Evolutionary conservation across 2,113 vertebrate species (phyloP).

Genomic region (Ornithorhynchus anatinus): DNA sequence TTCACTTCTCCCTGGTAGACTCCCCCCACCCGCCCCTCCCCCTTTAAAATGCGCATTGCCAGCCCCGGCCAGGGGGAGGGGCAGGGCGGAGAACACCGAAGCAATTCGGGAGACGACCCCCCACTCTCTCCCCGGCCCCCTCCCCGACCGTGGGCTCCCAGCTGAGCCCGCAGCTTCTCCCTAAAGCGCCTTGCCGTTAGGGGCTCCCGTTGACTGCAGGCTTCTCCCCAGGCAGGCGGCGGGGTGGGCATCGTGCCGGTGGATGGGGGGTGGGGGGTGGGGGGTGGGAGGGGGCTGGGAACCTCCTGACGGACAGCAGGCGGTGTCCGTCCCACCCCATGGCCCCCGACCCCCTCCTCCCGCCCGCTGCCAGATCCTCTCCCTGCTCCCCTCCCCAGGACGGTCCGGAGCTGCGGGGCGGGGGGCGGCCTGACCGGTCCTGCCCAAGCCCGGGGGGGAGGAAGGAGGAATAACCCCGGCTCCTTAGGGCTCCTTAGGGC

Average conservation of each 20-base stretch:
- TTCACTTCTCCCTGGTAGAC: not conserved
- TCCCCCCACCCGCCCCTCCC: not conserved
- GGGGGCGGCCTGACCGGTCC: too few species aligned
- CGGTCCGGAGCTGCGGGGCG: too few species aligned
- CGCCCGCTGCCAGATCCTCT: not conserved
- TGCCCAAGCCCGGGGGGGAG: too few species aligned
- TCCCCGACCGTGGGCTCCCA: not conserved
- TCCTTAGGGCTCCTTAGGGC: too few species aligned
- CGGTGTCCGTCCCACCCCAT: not conserved
- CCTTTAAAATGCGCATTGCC: too few species aligned
- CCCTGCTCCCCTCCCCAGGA: not conserved
- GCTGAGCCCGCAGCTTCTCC: not conserved
- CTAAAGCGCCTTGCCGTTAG: not conserved
- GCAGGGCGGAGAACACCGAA: too few species aligned
- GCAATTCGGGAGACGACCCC: too few species aligned
- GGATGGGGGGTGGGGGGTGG: not conserved
- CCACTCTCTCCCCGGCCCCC: not conserved
- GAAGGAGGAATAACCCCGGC: too few species aligned
- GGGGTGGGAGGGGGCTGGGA: not conserved
- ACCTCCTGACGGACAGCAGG: too few species aligned
- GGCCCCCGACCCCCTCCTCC: not conserved
- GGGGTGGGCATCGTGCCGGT: not conserved
- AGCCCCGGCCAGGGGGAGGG: too few species aligned
- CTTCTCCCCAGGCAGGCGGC: not conserved
- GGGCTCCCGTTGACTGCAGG: not conserved